phyloP scores from a whole-genome alignment of 1,140 invertebrate species.

The Adoxophyes honmai region DNA sequence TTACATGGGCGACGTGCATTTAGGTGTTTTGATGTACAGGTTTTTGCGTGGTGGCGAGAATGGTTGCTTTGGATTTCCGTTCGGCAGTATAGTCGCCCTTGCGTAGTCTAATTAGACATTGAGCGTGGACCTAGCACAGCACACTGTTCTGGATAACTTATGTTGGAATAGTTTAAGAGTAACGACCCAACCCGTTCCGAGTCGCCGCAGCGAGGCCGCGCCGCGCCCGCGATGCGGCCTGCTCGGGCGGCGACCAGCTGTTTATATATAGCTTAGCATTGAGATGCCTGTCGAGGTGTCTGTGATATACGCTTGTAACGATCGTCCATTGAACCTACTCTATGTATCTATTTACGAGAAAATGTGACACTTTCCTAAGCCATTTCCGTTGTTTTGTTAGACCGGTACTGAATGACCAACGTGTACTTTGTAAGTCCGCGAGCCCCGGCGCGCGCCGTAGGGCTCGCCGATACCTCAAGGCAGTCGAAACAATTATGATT shows the following conservation, averaged over 20 bases:
- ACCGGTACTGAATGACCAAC: conserved; percentile 7
- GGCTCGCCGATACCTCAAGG: conserved; percentile 8
- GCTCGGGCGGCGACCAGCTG: too few relatives aligned
- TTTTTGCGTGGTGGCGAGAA: background rate
- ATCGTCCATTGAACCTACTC: conserved; percentile 66
- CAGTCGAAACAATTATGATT: conserved; percentile 6
- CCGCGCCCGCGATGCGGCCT: too few relatives aligned
- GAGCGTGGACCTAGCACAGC: conserved; percentile 21
- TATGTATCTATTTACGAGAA: conserved; percentile 13
- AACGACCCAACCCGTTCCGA: conserved; percentile 33
- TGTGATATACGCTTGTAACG: conserved; percentile 73
- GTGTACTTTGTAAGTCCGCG: background rate
- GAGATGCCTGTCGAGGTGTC: conserved; percentile 52
- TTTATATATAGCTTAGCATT: conserved; percentile 56
- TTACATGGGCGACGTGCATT: conserved; percentile 21
- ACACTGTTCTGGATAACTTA: conserved; percentile 76
- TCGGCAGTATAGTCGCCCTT: conserved; percentile 15
- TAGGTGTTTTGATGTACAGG: conserved; percentile 13
- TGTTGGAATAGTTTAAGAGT: conserved; percentile 62
- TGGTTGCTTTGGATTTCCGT: conserved; percentile 6
- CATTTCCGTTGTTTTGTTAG: conserved; percentile 8
- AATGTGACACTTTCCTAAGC: background rate
- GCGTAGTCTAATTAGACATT: conserved; percentile 14
- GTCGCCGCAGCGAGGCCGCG: conserved; percentile 8
- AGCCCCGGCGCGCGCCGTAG: too few relatives aligned